Evolutionary conservation across 1,140 invertebrate genomes (phyloP), one percentile per base, ranked within the genome.

Genomic region (Akabosia matsudoensis): DNA sequence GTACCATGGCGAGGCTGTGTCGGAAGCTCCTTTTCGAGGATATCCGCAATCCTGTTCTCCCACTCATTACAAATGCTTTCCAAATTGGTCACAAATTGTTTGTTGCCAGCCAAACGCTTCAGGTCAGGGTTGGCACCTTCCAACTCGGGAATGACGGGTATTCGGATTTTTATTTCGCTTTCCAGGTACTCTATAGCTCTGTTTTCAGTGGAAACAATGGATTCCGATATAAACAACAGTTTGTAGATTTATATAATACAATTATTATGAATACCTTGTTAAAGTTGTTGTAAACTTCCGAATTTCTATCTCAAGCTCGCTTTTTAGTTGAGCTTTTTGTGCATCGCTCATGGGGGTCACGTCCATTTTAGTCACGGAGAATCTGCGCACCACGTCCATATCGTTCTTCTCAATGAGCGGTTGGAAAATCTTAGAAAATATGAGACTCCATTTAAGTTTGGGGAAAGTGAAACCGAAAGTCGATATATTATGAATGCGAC

Each of bases 141-240:
- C 10, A 76, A 61, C 34, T 79, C 76, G 1, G 70, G 61, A 73
- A 84, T 80, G 7, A 85, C 83, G 31, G 85, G 85, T 33, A 86
- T 82, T 76, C 84, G 83, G 7, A 87, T 80, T 67, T 84, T 81
- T 4, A 86, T 85, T 80, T 87, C 85, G 13, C 85, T 85, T 79
- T 86, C 85, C 54, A 87, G 85, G 80, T 87, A 86, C 70, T 85
- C 83, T 70, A 86, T 84, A 1, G 86, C 86, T 51, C 85, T 82
- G 37, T 83, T 61, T n/a, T n/a, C n/a, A n/a, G n/a, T n/a, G n/a
- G n/a, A n/a, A n/a, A n/a, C n/a, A n/a, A n/a, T n/a, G n/a, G n/a
- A n/a, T n/a, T n/a, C 10, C 45, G n/a, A 51, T 51, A 13, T n/a
- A 33, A 33, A 13, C 51, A 72, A 26, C 13, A 10, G 33, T 34